These are phyloP conservation scores for Drosophila testacea DNA, from an alignment of 2,888 invertebrate species.

Conservation along the genomic window DNA sequence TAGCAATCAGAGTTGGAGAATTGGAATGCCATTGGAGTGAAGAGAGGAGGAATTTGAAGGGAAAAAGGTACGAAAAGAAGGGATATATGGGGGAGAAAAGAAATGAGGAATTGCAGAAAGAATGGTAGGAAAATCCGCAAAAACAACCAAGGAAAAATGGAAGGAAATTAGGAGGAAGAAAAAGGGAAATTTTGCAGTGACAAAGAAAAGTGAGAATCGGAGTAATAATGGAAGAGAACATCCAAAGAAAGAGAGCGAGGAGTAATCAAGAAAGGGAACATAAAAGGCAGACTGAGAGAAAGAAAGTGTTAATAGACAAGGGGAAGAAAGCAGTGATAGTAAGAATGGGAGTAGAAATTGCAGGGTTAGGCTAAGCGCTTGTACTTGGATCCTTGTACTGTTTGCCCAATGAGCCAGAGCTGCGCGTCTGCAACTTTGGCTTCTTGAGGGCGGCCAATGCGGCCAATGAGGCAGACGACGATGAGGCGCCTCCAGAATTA, in stretches of 20 bases:
- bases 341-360: neutral
- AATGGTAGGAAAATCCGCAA: too few species aligned
- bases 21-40: neutral
- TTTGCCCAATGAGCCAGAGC: constrained; percentile 57
- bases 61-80: neutral
- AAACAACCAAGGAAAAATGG: neutral
- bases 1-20: neutral
- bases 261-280: too few species aligned
- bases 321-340: neutral
- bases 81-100: neutral
- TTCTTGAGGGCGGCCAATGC: constrained; percentile 64
- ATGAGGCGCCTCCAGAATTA: constrained; percentile 8
- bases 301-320: too few species aligned
- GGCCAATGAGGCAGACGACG: constrained; percentile 52
- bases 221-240: too few species aligned
- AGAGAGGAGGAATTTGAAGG: too few species aligned
- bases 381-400: constrained; percentile 84
- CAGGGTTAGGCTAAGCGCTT: constrained; percentile 13
- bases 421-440: constrained; percentile 66
- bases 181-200: neutral
- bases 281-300: neutral
- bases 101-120: too few species aligned
- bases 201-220: too few species aligned
- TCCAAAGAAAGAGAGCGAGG: too few species aligned
- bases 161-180: neutral